Base-by-base conservation (phyloP, 2,888 invertebrate genomes). In the Lacanobia oleracea region DNA sequence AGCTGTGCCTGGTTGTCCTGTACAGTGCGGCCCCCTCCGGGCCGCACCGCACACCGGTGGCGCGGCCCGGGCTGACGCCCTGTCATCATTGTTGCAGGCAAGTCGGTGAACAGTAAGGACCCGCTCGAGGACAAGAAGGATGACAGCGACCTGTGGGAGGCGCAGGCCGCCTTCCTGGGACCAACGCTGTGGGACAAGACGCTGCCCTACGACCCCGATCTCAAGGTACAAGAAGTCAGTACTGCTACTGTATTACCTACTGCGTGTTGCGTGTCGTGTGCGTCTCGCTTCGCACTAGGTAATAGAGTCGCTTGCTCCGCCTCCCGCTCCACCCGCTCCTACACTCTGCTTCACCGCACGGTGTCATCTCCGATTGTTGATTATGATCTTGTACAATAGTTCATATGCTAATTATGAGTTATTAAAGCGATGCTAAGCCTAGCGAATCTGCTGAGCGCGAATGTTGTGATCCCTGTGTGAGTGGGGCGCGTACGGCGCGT, bases 111-210 rank as follows among this genome's bases (percentile, higher is more conserved):
- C 93, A 93, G 81, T 88, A 97, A 97, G 94, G 97, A 97, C 93
- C 96, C 96, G 86, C 92, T 95, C 87, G 97, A 97, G 86, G 97
- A 97, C 93, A 97, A 97, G 91, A 98, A 98, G 94, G 98, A 98
- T 94, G 98, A 98, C 94, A 98, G 97, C 89, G 98, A 98, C 95
- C 97, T 98, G 86, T 98, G 98, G 98, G 98, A 99, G 96, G 98
- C 98, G 92, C 98, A 98, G 95, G 98, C 99, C 86, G 99, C 99
- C 93, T 99, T 99, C 96, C 97, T 99, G 89, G 99, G 99, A 82
- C 99, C 99, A 84, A 99, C 98, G 94, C 97, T 99, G 82, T 99
- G 99, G 99, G 99, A 99, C 96, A 99, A 99, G 96, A 98, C 98
- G 88, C 96, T 98, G 91, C 97, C 98, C 89, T 98, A 98, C 94